Base-by-base conservation (phyloP, 2,888 invertebrate species). In the Aspidapion aeneum region DNA sequence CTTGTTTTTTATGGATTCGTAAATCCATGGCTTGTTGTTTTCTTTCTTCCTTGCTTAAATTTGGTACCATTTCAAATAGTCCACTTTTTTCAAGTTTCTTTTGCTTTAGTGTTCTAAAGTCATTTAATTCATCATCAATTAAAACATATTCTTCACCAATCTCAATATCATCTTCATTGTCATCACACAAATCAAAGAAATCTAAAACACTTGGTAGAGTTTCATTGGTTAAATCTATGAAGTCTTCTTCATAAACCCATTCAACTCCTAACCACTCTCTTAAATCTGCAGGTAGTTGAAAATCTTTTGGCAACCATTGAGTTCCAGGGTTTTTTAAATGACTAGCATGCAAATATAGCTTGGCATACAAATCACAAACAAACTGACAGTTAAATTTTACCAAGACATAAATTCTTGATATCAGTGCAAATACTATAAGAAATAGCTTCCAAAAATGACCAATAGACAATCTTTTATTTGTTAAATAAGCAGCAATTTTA, bases 391-490 rank as follows among this genome's bases (percentile, higher is more conserved):
- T 69, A 63, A 77, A 68, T 57, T 78, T 78, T 1, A 79, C 73
- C 50, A 82, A 68, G 22, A 79, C 62, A 63, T 79, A 81, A 68
- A 84, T 79, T 73, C 83, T 77, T 59, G 82, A 80, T n/a, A 81
- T 70, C 50, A 81, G 69, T 1, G 78, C 74, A 67, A 78, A 81
- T 58, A 78, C 75, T 17, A 82, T 72, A 9, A 79, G 59, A 2
- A 78, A 77, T 35, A 80, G 65, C 52, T 74, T 74, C 83, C 83
- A 83, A 50, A 80, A 78, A 65, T 83, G 83, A 1, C 83, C 83
- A 9, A 77, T 66, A 21, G 61, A 66, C 3, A 84, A 73, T 69
- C 81, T 76, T 19, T 73, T 65, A 60, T 77, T 75, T 51, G 82
- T 73, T 68, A 77, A 75, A 58, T 71, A 64, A 1, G 77, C 82